phyloP scores from a whole-genome alignment of 2,113 vertebrate species.

The Petrocephalus microphthalmus region DNA sequence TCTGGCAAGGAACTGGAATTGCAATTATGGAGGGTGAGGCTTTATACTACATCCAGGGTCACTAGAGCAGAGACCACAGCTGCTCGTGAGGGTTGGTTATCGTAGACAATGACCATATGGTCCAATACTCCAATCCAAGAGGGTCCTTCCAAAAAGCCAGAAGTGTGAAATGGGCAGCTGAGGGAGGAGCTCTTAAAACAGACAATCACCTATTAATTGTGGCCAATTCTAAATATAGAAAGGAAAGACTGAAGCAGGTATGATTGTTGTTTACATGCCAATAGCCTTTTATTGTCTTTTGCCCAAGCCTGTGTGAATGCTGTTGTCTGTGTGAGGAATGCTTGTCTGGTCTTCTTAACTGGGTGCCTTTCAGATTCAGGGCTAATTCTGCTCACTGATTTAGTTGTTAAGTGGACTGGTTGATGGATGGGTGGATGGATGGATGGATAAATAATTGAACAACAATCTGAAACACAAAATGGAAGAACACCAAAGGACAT shows the following conservation, averaged over 20 bases:
- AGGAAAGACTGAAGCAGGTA: background rate
- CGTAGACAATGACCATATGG: background rate
- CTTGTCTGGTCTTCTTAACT: background rate
- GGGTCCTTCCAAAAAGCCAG: background rate
- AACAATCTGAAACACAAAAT: background rate
- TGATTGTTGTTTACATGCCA: background rate
- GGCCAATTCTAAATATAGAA: background rate
- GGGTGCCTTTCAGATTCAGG: background rate
- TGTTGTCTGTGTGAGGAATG: background rate
- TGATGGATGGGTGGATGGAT: background rate
- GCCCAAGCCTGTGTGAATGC: background rate
- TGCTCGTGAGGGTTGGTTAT: background rate
- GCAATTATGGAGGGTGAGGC: background rate
- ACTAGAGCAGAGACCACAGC: background rate
- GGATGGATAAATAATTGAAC: no score
- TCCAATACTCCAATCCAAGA: background rate
- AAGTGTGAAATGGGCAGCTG: background rate
- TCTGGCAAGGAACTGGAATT: background rate
- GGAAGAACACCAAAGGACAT: background rate
- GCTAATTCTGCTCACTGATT: background rate
- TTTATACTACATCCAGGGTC: background rate
- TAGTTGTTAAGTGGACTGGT: background rate
- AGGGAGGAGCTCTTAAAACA: background rate
- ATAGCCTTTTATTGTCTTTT: background rate
- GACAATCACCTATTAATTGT: background rate